Percentiles rank a stretch among this genome's conserved stretches.
Conservation (phyloP, 2,113 vertebrate genomes). For the Phaethornis superciliosus region DNA sequence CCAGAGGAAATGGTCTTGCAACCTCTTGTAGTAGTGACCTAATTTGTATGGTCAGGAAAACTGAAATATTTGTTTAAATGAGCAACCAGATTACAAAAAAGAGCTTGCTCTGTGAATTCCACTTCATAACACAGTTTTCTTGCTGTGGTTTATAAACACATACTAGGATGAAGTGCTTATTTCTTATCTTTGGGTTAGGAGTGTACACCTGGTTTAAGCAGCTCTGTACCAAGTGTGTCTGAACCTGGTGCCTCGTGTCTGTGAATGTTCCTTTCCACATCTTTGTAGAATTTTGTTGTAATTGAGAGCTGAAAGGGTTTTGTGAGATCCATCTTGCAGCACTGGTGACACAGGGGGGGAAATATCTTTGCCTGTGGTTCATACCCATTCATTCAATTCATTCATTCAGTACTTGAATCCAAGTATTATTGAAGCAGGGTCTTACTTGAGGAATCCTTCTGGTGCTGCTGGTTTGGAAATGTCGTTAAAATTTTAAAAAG, state of each 20-base stretch:
- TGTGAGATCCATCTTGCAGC: fast-evolving
- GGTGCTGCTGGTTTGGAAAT: neutral
- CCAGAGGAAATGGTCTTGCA: neutral
- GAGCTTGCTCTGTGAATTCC: neutral
- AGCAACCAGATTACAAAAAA: neutral
- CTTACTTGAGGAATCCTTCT: neutral
- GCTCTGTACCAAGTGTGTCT: fast-evolving
- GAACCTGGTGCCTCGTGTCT: neutral
- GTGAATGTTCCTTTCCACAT: neutral
- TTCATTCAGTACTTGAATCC: too few species aligned
- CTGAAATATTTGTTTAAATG: neutral
- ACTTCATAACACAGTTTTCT: neutral
- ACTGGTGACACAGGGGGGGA: neutral
- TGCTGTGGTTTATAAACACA: neutral
- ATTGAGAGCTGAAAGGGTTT: neutral
- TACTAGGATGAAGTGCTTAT: fast-evolving
- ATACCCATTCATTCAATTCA: too few species aligned
- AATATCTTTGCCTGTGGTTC: neutral
- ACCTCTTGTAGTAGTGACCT: neutral
- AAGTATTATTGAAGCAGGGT: fast-evolving
- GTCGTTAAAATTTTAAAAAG: neutral
- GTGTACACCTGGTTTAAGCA: fast-evolving
- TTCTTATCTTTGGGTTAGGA: neutral
- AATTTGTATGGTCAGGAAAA: neutral
- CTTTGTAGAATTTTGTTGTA: neutral